Base-by-base conservation (phyloP, 2,113 vertebrate genomes). In the Myotis lucifugus region DNA sequence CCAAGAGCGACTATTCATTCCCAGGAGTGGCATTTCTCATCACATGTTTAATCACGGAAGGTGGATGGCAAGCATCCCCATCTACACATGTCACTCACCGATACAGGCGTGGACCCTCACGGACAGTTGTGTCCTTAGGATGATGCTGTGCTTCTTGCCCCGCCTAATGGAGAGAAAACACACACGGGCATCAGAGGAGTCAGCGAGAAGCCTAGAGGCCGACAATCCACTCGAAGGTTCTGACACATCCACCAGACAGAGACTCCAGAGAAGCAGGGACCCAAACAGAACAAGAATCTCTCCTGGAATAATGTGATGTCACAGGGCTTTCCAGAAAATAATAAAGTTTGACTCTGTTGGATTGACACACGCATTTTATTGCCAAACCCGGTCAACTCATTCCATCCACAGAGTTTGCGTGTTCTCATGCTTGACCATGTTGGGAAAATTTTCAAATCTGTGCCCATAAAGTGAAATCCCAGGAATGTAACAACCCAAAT, bases 61-160 rank as follows among this genome's bases (percentile, higher is more conserved):
- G 9, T n/a, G 17, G 42, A 66, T 11, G 54, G 15, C 50, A 88
- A 25, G 46, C 4, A 3, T 15, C n/a, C 70, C 59, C 46, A 7
- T 40, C n/a, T 1, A 0, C 23, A 40, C 48, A 37, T 2, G 73
- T 90, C 85, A 99, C 99, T 99, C 98, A 99, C 99, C 99, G 8
- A 99, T 99, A 97, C 99, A 99, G 97, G 99, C 98, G 34, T 99
- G 99, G 56, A 99, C 99, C 64, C 99, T 99, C 85, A 99, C 99
- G 0, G 99, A 99, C 91, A 99, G 98, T 98, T 99, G 99, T 59
- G 99, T 99, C 74, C 99, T 98, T 94, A 99, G 97, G 97, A 99
- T 98, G 97, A 99, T 98, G 89, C 99, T 99, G 97, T 99, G 99
- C 95, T 99, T 99, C 98, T 99, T 99, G 83, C 99, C 99, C 77